Conservation (phyloP, 2,797 vertebrate species). For the Coendou prehensilis region DNA sequence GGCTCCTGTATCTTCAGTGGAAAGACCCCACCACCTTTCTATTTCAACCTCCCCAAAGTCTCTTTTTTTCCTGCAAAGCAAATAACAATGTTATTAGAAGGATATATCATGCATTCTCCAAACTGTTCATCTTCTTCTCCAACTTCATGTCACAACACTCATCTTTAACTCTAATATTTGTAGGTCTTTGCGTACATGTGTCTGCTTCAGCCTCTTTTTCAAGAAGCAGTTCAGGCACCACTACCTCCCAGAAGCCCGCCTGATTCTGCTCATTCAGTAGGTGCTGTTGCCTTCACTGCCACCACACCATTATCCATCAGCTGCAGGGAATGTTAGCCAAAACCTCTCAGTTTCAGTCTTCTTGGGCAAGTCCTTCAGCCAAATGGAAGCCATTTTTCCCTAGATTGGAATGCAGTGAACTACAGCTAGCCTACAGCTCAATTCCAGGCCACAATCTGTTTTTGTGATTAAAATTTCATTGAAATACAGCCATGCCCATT, state of each 20-base stretch:
- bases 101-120: background rate
- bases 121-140: background rate
- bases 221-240: background rate
- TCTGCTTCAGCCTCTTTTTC: background rate
- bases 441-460: background rate
- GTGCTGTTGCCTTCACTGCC: background rate
- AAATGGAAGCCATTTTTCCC: background rate
- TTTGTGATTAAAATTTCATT: conserved; percentile 24
- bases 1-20: background rate
- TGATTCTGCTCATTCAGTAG: background rate
- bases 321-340: background rate
- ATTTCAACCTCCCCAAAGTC: background rate
- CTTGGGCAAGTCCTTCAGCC: background rate
- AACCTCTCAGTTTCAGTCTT: background rate
- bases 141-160: background rate
- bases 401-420: background rate
- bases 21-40: background rate
- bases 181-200: background rate
- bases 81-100: background rate
- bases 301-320: background rate
- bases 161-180: background rate
- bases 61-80: background rate
- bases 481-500: background rate
- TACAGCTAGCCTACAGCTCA: background rate
- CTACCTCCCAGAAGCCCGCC: background rate